These are phyloP conservation scores for Malurus melanocephalus DNA, from an alignment of 2,113 vertebrate genomes.

Conservation along the genomic window DNA sequence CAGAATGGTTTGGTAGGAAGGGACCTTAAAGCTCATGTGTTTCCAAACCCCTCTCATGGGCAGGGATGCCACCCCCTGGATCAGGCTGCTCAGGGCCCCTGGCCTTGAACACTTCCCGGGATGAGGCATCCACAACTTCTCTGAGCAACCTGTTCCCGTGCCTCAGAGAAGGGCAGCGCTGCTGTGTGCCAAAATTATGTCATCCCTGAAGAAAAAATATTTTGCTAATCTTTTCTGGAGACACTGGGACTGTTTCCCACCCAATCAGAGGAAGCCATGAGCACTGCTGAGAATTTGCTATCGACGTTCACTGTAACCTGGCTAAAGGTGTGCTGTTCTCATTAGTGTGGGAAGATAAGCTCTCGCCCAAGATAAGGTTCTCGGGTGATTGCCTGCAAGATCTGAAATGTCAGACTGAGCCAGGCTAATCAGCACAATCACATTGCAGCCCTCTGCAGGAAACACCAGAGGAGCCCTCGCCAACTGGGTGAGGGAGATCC, in stretches of 20 bases:
- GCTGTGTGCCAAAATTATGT: neutral
- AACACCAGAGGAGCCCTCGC: neutral
- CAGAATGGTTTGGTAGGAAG: neutral
- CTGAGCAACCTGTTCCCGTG: neutral
- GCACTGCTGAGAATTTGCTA: neutral
- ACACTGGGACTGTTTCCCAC: neutral
- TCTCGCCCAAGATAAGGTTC: neutral
- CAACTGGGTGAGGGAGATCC: neutral
- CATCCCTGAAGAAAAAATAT: neutral
- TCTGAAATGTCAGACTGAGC: neutral
- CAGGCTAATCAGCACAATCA: neutral
- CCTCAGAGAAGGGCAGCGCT: neutral
- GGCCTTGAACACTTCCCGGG: neutral
- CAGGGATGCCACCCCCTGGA: neutral
- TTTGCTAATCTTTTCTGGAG: neutral
- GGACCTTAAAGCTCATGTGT: neutral
- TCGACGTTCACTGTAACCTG: neutral
- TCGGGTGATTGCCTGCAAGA: neutral
- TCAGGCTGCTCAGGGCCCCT: neutral
- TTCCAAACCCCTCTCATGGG: neutral
- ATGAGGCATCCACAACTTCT: neutral
- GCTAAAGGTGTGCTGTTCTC: neutral
- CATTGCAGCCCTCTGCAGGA: neutral
- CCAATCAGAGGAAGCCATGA: neutral
- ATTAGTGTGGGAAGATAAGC: neutral